Base-by-base conservation (phyloP, 2,797 vertebrate genomes). In the Gymnoscopelus braueri region DNA sequence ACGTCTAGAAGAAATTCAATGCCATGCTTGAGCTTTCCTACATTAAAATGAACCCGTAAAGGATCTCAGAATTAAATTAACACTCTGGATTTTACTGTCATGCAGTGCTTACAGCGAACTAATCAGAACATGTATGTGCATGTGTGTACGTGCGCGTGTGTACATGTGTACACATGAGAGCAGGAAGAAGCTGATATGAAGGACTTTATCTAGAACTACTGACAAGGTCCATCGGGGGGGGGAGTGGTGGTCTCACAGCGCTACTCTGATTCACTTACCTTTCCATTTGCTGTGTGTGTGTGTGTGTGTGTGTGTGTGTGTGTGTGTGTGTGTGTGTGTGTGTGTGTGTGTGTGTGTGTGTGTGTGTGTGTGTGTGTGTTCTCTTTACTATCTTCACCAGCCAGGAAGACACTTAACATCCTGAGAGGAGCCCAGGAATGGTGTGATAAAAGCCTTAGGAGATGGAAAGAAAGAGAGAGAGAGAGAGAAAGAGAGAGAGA, bases 331-430 rank as follows among this genome's bases (percentile, higher is more conserved):
- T 48, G 47, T 48, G 47, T 48, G 48, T 50, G 48, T 50, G 49
- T 51, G 49, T 51, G 49, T n/a, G 49, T 12, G 49, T 14, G 13
- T 51, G 50, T n/a, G 50, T n/a, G 13, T 13, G 4, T n/a, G 50
- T 13, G 50, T 13, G 50, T 51, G 50, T 13, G 11, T 51, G 66
- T 1, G 44, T 48, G 57, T 4, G 50, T 77, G 70, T 55, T 80
- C 47, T 53, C 76, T 72, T 14, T n/a, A 72, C 80, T 78, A 74
- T 86, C 81, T 83, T 68, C 63, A 66, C 56, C 67, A 77, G 74
- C 81, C 82, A 86, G 75, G 63, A 68, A 74, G 75, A 83, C 67
- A 72, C 67, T 83, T 74, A 80, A 80, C 83, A 88, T 87, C 81
- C 87, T 81, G 79, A 87, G 69, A 84, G 83, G 50, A 70, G 84